These are phyloP conservation scores for Eubucco bourcierii DNA, from an alignment of 2,113 vertebrate species.

Conservation along the genomic window DNA sequence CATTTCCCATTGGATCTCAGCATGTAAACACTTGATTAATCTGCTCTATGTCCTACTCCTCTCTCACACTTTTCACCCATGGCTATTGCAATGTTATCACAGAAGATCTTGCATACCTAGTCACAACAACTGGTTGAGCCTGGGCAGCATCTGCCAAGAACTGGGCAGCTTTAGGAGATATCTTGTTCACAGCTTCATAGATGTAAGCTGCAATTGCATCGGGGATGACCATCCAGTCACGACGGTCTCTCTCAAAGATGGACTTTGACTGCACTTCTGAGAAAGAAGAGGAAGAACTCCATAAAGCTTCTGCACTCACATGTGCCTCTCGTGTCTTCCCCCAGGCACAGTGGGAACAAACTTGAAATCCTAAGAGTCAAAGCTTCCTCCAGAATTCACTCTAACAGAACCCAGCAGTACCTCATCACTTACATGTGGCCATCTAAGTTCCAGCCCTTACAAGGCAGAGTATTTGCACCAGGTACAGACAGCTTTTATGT, in stretches of 20 bases:
- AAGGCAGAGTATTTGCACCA: background rate
- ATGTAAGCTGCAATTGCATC: conserved; percentile 39
- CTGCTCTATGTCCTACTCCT: background rate
- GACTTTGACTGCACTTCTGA: conserved; percentile 66
- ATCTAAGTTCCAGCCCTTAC: background rate
- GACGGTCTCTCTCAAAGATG: conserved; percentile 39
- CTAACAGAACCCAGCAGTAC: background rate
- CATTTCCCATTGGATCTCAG: background rate
- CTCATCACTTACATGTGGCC: background rate
- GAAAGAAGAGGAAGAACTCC: background rate
- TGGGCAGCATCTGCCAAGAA: conserved; percentile 36
- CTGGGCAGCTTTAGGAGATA: conserved; percentile 58
- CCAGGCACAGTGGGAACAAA: background rate
- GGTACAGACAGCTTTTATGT: background rate
- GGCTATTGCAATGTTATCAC: background rate
- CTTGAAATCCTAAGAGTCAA: background rate
- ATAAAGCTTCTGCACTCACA: background rate
- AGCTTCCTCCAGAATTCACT: background rate
- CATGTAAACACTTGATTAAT: background rate
- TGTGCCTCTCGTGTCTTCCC: background rate
- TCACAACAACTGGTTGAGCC: conserved; percentile 2
- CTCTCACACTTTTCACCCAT: background rate
- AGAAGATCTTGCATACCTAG: conserved; percentile 45
- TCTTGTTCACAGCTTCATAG: conserved; percentile 42
- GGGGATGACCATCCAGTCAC: conserved; percentile 56